Percentiles rank a stretch among this genome's conserved stretches.
Evolutionary conservation across 2,888 invertebrate genomes (phyloP).

Genomic region (Anorthoa munda): DNA sequence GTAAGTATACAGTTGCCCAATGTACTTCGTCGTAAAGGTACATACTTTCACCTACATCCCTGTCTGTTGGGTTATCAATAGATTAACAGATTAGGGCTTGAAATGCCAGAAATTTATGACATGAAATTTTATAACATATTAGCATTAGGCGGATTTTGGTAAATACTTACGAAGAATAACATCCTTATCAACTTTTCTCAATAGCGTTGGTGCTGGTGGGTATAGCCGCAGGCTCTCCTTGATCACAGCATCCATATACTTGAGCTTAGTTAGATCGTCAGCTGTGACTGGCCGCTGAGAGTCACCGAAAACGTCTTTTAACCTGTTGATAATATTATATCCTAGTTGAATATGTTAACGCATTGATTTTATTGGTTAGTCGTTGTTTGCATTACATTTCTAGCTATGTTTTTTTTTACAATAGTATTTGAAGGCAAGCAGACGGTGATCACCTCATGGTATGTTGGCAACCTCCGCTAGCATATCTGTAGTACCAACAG

Average conservation of each 20-base stretch:
- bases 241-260: constrained; percentile 75
- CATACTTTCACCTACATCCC: too few relatives aligned
- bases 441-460: too few relatives aligned
- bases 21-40: neutral
- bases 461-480: too few relatives aligned
- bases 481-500: too few relatives aligned
- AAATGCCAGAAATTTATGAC: too few relatives aligned
- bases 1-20: too few relatives aligned
- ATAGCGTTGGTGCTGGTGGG: constrained; percentile 70
- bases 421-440: too few relatives aligned
- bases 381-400: too few relatives aligned
- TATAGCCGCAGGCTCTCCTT: constrained; percentile 75
- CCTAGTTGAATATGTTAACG: neutral
- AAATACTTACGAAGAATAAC: constrained; percentile 69
- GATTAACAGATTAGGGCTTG: too few relatives aligned
- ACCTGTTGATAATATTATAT: constrained; percentile 36
- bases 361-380: neutral
- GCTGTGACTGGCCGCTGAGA: constrained; percentile 60
- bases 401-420: neutral
- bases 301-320: constrained; percentile 68
- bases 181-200: constrained; percentile 69
- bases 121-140: too few relatives aligned
- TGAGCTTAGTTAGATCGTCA: constrained; percentile 69
- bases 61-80: neutral
- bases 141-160: too few relatives aligned